These are phyloP conservation scores for Vombatus ursinus DNA, from an alignment of 2,113 vertebrate species.

Conservation along the genomic window DNA sequence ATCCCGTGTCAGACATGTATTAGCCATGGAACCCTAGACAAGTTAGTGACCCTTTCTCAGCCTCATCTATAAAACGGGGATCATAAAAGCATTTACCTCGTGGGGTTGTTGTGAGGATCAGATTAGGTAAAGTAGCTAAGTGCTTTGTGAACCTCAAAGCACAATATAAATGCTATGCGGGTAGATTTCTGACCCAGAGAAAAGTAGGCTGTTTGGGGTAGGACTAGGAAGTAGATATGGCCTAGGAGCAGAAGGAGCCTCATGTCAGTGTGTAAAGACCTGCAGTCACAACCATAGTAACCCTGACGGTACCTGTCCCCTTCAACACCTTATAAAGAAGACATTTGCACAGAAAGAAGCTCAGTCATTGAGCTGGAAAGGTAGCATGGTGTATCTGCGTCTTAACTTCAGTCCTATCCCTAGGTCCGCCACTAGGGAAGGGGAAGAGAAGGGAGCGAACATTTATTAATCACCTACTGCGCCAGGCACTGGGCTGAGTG, in stretches of 20 bases:
- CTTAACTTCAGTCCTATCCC: too few species aligned
- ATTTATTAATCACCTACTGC: too few species aligned
- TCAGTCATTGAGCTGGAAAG: too few species aligned
- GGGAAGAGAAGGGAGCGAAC: too few species aligned
- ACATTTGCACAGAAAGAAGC: too few species aligned
- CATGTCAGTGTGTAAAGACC: neutral
- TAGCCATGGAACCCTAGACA: neutral
- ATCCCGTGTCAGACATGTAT: neutral
- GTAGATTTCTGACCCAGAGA: neutral
- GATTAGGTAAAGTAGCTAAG: neutral
- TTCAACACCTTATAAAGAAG: too few species aligned
- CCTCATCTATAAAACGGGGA: neutral
- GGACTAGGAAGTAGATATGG: neutral
- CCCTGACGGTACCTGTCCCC: too few species aligned
- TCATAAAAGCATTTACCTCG: too few species aligned
- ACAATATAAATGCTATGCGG: neutral
- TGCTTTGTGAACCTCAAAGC: neutral
- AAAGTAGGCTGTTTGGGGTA: neutral
- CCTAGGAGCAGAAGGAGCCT: too few species aligned
- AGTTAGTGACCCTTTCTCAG: neutral
- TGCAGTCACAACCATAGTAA: neutral
- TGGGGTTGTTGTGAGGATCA: neutral
- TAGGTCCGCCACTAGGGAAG: too few species aligned
- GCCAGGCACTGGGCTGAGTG: too few species aligned
- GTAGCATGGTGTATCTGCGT: too few species aligned